Base-by-base conservation (phyloP, 2,113 vertebrate genomes). In the Ceuthmochares aereus region DNA sequence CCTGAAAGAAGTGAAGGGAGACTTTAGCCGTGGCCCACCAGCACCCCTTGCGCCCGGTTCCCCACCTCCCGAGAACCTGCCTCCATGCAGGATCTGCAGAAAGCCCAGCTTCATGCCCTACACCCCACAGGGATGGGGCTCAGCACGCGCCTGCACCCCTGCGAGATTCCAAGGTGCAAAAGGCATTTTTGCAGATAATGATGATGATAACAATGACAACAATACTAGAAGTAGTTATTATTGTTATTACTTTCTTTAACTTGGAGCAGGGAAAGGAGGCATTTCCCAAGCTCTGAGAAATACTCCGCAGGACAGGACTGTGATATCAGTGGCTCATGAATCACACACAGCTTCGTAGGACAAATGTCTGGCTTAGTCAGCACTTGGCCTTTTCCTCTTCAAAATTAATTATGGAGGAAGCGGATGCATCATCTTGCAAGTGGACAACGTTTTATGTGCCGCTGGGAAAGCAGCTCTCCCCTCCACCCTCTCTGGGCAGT, bases 381-480 rank as follows among this genome's bases (percentile, higher is more conserved):
- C 92, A 74, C 64, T 93, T 34, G 37, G 74, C 69, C 82, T 96
- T 91, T 91, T 87, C 73, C 60, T 87, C 81, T 81, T 70, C 9
- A 51, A 76, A 83, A 95, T 83, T 75, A 67, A 84, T 90, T 78
- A 67, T 1, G 1, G 60, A 42, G 69, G 20, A 82, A 74, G 85
- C 1, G 0, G 56, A 58, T 19, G 56, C 78, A 36, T 25, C 22
- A 9, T 21, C 1, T 1, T 0, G 0, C 49, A 43, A 77, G 80
- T 1, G 4, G 63, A 17, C 7, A 12, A 26, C 8, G 37, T 16
- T 84, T 66, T 25, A 69, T 4, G 19, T 36, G 88, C 51, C 0
- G 0, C 77, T 56, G 42, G 59, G 36, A 84, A 84, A n/a, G 0
- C 2, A 29, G 79, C 25, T 40, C n/a, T 66, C 36, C n/a, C 9